A percentile compares a stretch with the other conserved stretches of the same genome.
Evolutionary conservation across 2,888 invertebrate species (phyloP).

Genomic region (Pollenia amentaria): DNA sequence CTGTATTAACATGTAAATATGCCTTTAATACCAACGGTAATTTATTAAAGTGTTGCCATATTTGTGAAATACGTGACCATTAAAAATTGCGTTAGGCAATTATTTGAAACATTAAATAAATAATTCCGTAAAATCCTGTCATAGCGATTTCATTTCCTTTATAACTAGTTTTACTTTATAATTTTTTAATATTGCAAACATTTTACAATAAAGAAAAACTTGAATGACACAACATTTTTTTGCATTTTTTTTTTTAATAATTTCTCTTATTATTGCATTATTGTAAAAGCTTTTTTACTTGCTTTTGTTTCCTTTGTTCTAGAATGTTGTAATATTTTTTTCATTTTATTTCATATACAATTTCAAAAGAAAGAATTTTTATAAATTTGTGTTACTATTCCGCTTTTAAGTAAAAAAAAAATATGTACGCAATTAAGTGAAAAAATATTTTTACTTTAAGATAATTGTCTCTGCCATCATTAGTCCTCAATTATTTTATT

Average conservation of each 20-base stretch:
- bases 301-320: slow-evolving; percentile 4
- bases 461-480: neutral
- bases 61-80: too few species aligned
- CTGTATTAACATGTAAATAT: too few species aligned
- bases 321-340: neutral
- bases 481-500: neutral
- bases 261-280: neutral
- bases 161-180: too few species aligned
- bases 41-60: too few species aligned
- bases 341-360: neutral
- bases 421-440: neutral
- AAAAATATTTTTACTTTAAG: neutral
- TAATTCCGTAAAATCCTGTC: too few species aligned
- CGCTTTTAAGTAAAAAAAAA: too few species aligned
- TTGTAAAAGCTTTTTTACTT: neutral
- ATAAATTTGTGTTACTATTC: neutral
- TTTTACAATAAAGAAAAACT: too few species aligned
- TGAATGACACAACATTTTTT: neutral
- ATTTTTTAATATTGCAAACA: too few species aligned
- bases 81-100: too few species aligned
- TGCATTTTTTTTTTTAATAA: neutral
- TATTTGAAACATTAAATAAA: too few species aligned
- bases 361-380: neutral
- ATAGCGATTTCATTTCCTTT: too few species aligned
- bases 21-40: too few species aligned